These are phyloP conservation scores for Conus ventricosus DNA, from an alignment of 1,140 invertebrate species.

Conservation along the genomic window DNA sequence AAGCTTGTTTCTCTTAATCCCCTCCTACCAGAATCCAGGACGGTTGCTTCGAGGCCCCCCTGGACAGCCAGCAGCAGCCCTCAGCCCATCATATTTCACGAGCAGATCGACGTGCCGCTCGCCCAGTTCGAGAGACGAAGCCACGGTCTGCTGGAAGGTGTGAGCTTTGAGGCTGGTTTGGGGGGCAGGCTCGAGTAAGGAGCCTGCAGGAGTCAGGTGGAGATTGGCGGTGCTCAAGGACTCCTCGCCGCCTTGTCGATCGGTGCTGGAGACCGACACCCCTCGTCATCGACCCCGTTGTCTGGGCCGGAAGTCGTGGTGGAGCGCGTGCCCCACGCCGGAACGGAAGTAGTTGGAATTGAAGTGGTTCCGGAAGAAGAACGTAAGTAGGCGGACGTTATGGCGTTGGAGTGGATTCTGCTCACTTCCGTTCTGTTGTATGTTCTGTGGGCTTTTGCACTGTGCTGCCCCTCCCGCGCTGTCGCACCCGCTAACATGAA, in stretches of 20 bases:
- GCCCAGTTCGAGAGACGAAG: conserved; percentile 10
- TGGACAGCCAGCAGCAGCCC: conserved; percentile 15
- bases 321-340: background rate
- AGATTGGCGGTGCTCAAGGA: background rate
- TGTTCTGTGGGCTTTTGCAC: background rate
- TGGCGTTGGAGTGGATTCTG: background rate
- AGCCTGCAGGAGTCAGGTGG: conserved; percentile 22
- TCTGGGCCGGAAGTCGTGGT: background rate
- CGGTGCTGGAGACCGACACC: background rate
- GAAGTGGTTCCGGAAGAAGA: background rate
- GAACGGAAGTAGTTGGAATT: background rate
- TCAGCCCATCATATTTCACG: background rate
- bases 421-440: background rate
- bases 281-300: background rate
- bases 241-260: background rate
- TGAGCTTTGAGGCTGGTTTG: conserved; percentile 18
- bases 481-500: too few species aligned
- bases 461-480: background rate
- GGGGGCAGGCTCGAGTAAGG: conserved; percentile 3
- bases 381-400: background rate
- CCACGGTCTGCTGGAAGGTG: conserved; percentile 19
- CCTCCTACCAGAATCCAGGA: background rate
- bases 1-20: too few species aligned
- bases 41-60: conserved; percentile 14
- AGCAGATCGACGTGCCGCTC: background rate